Percentiles rank a stretch among this genome's conserved stretches.
phyloP scores from a whole-genome alignment of 2,888 invertebrate species.

The Cephus spinipes region DNA sequence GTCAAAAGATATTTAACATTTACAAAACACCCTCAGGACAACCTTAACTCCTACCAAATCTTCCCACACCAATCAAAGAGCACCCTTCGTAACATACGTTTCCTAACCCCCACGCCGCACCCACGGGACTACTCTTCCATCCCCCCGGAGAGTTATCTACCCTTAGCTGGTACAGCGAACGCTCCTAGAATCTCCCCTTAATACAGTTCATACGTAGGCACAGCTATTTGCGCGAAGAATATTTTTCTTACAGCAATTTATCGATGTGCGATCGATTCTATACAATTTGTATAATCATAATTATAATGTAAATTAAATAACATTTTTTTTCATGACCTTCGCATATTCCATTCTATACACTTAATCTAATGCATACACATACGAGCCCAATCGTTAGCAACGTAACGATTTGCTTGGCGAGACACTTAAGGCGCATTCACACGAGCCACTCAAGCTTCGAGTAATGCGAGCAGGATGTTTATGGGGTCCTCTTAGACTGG shows the following conservation, averaged over 20 bases:
- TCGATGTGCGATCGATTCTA: background rate
- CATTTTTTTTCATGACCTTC: background rate
- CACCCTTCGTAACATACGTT: conserved; percentile 42
- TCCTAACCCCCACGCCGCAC: conserved; percentile 6
- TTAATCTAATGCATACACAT: background rate
- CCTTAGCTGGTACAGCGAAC: conserved; percentile 37
- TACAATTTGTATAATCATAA: background rate
- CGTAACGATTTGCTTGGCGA: conserved; percentile 32
- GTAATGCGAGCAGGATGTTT: conserved; percentile 45
- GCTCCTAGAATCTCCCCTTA: conserved; percentile 57
- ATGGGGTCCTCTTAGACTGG: conserved; percentile 44
- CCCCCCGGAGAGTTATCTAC: conserved; percentile 59
- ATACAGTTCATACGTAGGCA: conserved; percentile 57
- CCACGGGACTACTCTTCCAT: conserved; percentile 31
- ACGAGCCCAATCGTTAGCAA: background rate
- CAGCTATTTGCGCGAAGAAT: conserved; percentile 33
- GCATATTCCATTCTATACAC: background rate
- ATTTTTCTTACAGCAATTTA: background rate
- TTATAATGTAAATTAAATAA: background rate
- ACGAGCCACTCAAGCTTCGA: conserved; percentile 44
- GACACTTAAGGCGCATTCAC: conserved; percentile 53
- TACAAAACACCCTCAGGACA: background rate
- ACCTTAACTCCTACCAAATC: conserved; percentile 53
- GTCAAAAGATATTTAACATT: background rate
- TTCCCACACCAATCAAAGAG: conserved; percentile 66